Percentiles rank a stretch among this genome's conserved stretches.
Evolutionary conservation across 2,797 vertebrate genomes (phyloP).

Genomic region (Pangasius sanitwongsei): DNA sequence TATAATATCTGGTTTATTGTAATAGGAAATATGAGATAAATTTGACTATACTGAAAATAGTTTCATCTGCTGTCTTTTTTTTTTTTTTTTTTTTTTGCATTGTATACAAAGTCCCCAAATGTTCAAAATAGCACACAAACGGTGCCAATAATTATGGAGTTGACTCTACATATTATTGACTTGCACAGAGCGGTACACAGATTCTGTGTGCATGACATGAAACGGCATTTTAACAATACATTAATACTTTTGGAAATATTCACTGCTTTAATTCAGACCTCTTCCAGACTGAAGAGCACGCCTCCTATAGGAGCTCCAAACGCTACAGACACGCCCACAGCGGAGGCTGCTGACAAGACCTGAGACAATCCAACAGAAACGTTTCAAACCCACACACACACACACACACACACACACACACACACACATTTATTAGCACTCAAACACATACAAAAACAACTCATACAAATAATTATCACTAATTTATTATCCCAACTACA

Average conservation of each 20-base stretch:
- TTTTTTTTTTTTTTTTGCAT: background rate
- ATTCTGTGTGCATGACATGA: background rate
- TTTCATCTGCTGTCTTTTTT: background rate
- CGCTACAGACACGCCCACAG: conserved; percentile 94
- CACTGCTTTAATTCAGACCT: conserved; percentile 74
- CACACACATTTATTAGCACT: background rate
- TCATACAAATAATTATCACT: background rate
- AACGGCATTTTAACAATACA: background rate
- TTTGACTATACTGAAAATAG: background rate
- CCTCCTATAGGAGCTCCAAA: conserved; percentile 96
- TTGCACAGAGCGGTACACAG: background rate
- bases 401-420: background rate
- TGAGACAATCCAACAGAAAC: conserved; percentile 55
- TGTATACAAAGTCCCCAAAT: background rate
- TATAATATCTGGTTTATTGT: background rate
- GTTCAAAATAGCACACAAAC: background rate
- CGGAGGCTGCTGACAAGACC: conserved; percentile 93
- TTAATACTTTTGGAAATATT: background rate
- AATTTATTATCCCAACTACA: background rate
- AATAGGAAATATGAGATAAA: background rate
- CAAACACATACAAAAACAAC: background rate
- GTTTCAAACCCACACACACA: background rate
- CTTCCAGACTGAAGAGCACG: conserved; percentile 95
- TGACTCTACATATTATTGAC: background rate
- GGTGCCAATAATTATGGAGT: background rate